Evolutionary conservation across 2,888 invertebrate genomes (phyloP).

Genomic region (Drosophila glabriapex): DNA sequence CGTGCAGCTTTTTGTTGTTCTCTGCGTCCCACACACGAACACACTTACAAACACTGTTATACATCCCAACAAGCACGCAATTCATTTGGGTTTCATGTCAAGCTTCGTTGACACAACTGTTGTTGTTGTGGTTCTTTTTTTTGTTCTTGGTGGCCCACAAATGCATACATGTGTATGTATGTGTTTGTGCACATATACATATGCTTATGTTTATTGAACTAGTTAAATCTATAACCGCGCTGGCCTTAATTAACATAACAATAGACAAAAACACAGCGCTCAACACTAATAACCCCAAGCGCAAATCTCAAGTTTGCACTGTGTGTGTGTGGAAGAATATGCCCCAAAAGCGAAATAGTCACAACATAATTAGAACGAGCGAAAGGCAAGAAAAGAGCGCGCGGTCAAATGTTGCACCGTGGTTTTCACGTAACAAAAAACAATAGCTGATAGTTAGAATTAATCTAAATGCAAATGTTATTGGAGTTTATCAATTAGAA

Average conservation of each 20-base stretch:
- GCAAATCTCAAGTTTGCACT: conserved; percentile 26
- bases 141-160: conserved; percentile 36
- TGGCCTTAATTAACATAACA: conserved; percentile 81
- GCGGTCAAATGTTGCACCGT: conserved; percentile 64
- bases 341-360: conserved; percentile 56
- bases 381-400: conserved; percentile 56
- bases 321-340: conserved; percentile 38
- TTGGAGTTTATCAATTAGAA: conserved; percentile 11
- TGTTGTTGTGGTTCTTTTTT: conserved; percentile 15
- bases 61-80: conserved; percentile 6
- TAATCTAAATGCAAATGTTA: conserved; percentile 37
- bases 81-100: conserved; percentile 43
- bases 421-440: conserved; percentile 34
- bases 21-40: conserved; percentile 38
- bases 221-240: conserved; percentile 66
- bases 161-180: not conserved
- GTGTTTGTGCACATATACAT: not conserved
- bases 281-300: conserved; percentile 51
- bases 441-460: conserved; percentile 23
- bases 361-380: conserved; percentile 70
- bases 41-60: conserved; percentile 5
- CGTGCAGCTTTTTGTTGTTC: conserved; percentile 44
- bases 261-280: conserved; percentile 50
- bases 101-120: conserved; percentile 47
- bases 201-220: conserved; percentile 64